Base-by-base conservation (phyloP, 2,888 invertebrate genomes). In the Euzophera pinguis region DNA sequence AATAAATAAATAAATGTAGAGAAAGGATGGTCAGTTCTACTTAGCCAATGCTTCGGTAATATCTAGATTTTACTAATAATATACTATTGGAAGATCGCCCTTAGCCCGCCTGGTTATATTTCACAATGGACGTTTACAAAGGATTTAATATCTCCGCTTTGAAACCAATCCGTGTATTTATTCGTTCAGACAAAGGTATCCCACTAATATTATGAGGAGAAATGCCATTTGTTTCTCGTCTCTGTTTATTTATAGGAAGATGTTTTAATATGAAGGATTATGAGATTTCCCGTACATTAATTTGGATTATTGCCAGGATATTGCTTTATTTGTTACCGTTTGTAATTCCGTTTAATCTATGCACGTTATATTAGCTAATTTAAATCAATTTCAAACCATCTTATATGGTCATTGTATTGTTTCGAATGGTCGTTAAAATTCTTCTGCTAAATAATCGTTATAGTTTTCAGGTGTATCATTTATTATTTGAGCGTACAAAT, bases 121-220 rank as follows among this genome's bases (percentile, higher is more conserved):
- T 61, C 59, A 60, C 57, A 47, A 51, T 54, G 49, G 42, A 57
- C 55, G 59, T 59, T 61, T 60, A 54, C 57, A 59, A 55, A 59
- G 58, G 61, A 60, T 57, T 59, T 63, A 57, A 61, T 57, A 64
- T 55, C 50, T 57, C 54, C 51, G 59, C 55, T 60, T 60, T 16
- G 50, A 47, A 56, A 60, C 60, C 61, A 54, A 61, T 59, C 56
- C 53, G n/a, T 42, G 53, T 60, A 60, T 54, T 58, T 57, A 55
- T 59, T 50, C 43, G 50, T 53, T 52, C 42, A 47, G 45, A 34
- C 52, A 47, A 50, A 63, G 65, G 69, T 63, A 66, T 60, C 62
- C 58, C 60, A 43, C 13, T 52, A 56, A 54, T 52, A 49, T 54
- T 52, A 48, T 52, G 50, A 32, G 32, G 22, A 47, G 48, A 32